Conservation (phyloP, 2,113 vertebrate species). For the Gorsachius goisagi region DNA sequence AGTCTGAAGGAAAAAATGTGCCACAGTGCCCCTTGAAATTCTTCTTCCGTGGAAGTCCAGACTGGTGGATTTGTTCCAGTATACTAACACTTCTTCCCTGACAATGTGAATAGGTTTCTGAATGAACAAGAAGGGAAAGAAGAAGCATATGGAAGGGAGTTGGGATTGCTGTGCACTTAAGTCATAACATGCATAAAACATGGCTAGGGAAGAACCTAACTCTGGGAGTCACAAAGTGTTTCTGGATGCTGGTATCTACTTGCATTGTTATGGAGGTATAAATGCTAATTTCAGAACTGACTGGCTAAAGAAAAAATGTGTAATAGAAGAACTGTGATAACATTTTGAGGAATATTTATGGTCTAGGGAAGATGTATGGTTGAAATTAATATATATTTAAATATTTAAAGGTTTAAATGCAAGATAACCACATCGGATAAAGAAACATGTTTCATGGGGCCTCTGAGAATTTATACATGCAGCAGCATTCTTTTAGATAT, state of each 20-base stretch:
- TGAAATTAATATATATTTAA: conserved; percentile 37
- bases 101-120: background rate
- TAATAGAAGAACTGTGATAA: background rate
- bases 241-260: background rate
- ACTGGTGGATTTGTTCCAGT: background rate
- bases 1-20: background rate
- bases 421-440: background rate
- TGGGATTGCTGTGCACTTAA: background rate
- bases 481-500: background rate
- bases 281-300: background rate
- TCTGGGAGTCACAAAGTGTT: background rate
- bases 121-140: background rate
- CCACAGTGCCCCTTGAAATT: background rate
- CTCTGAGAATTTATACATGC: background rate
- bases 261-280: background rate
- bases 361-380: background rate
- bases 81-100: background rate
- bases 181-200: background rate
- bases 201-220: background rate
- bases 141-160: background rate
- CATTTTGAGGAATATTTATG: background rate
- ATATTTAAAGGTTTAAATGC: conserved; percentile 29
- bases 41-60: background rate
- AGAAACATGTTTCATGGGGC: background rate
- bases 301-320: background rate